Conservation (phyloP, 2,113 vertebrate genomes). For the Ammodramus savannarum region DNA sequence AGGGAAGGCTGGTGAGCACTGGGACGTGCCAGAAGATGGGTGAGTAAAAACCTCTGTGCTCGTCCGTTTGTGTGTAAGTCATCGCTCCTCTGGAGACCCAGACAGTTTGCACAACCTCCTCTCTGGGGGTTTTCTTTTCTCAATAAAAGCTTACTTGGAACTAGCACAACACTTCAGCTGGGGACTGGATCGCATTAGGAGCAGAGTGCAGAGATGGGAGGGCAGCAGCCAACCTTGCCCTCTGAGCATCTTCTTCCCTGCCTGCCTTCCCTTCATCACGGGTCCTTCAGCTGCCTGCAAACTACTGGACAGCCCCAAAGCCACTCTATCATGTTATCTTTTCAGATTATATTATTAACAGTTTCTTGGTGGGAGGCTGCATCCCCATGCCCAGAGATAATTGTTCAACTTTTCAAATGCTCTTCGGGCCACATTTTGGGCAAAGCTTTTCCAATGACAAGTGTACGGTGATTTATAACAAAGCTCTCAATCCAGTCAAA, state of each 20-base stretch:
- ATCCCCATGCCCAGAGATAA: neutral
- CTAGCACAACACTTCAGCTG: neutral
- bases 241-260: neutral
- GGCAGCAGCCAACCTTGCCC: neutral
- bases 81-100: neutral
- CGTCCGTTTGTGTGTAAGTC: neutral
- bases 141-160: conserved; percentile 3
- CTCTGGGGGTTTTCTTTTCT: conserved; percentile 6
- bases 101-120: conserved; percentile 40
- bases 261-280: neutral
- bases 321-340: neutral
- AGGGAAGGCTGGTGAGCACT: neutral
- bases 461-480: neutral
- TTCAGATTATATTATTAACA: neutral
- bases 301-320: neutral
- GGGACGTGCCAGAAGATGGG: neutral
- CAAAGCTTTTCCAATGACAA: neutral
- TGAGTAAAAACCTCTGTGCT: neutral
- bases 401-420: neutral
- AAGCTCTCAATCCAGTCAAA: neutral
- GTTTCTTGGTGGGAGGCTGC: neutral
- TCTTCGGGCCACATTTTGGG: neutral
- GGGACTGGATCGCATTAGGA: neutral
- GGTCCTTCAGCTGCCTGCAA: neutral
- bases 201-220: neutral